Base-by-base conservation (phyloP, 1,140 invertebrate species). In the Dicyema japonicum region DNA sequence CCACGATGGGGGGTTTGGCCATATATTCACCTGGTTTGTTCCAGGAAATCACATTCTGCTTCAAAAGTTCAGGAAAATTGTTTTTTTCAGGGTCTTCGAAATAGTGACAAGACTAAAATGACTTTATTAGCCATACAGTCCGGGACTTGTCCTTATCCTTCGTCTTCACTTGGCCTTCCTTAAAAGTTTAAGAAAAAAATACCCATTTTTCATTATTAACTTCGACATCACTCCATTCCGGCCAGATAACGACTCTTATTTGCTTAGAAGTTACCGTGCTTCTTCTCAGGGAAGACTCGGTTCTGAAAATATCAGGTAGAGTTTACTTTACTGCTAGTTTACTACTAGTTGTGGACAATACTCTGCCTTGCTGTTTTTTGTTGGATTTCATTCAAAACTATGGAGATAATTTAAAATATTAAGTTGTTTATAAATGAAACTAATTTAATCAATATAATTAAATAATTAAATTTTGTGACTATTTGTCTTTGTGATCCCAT, bases 131-230 rank as follows among this genome's bases (percentile, higher is more conserved):
- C 15, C 4, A 14, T 4, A 14, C 11, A 23, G 22, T 12, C 15
- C 9, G 11, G 5, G 22, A 11, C 15, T 23, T 23, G 15, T 23
- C 22, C n/a, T 23, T 23, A 4, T 23, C 22, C 15, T 23, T 23
- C 4, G 22, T 9, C 15, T 23, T 23, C 4, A 23, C 5, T 5
- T 11, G 22, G 9, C 11, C 15, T 12, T 23, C 22, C 22, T 23
- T 12, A 9, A 23, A 23, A 23, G 4, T 23, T 23, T 5, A 12
- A n/a, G 14, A 19, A 30, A 30, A 17, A 26, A 36, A 30, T 37
- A 48, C 46, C 48, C 48, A 51, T 49, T 49, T 49, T 33, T 51
- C 48, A 25, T 36, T 40, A 39, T 46, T 47, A 19, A 51, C 36
- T 35, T 51, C 48, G 21, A 33, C 34, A 35, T 50, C 48, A 34